Base-by-base conservation (phyloP, 2,113 vertebrate species). In the Cricetomys ansorgei region DNA sequence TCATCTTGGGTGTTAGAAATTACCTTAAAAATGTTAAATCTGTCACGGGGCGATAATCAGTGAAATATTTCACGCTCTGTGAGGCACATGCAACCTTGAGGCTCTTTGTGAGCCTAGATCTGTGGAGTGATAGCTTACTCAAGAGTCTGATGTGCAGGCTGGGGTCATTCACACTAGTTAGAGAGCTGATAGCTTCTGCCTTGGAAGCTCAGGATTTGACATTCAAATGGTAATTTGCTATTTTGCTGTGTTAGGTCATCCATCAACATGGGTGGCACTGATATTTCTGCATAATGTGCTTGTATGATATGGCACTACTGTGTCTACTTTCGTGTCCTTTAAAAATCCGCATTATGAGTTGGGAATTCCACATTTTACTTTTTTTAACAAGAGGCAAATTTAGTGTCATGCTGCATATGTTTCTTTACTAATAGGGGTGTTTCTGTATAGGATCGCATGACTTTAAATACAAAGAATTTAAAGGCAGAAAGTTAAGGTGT, bases 11-110 rank as follows among this genome's bases (percentile, higher is more conserved):
- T 75, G 65, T 95, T 94, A 95, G 91, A 89, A 89, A 62, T 96
- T 92, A 65, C 64, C 94, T 92, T 97, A 97, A 95, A 97, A 97
- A 95, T 95, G 94, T 94, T 97, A 95, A 97, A 72, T 97, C 83
- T 92, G 91, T 77, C 84, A 95, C 64, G 69, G 91, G 94, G 85
- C 2, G 23, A 94, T 96, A 83, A 97, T 96, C 89, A 94, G 95
- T 79, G 93, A 95, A 81, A 88, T 93, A 96, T 94, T 96, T 95
- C 70, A 92, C 12, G 90, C 88, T 97, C 81, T 23, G 70, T 79
- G 97, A 96, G 93, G 96, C 80, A 70, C 89, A 80, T 83, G 64
- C 81, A 94, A 96, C 93, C 97, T 96, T 96, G 94, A 85, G 75
- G 89, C 89, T 81, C 86, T 96, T 90, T 73, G 87, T 67, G 89